Conservation (phyloP, 2,888 invertebrate genomes). For the Caradrina clavipalpis region DNA sequence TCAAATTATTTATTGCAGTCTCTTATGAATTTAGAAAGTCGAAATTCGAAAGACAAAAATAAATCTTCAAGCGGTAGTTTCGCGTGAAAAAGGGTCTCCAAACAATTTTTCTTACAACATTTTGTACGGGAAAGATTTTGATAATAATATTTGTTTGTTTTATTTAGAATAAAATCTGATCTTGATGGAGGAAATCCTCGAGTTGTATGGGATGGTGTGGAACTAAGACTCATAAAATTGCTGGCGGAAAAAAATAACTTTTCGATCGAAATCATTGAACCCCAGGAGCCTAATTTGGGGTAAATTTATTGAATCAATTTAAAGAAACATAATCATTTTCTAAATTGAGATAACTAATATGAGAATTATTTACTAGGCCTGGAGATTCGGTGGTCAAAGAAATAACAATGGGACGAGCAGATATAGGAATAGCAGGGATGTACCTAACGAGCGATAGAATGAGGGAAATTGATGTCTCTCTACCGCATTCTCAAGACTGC, state of each 20-base stretch:
- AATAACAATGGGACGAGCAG: slow-evolving; percentile 89
- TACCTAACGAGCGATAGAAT: slow-evolving; percentile 91
- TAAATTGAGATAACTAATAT: background rate
- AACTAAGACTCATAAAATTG: slow-evolving; percentile 92
- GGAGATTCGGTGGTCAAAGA: slow-evolving; percentile 92
- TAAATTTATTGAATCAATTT: slow-evolving; percentile 37
- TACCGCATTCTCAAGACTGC: slow-evolving; percentile 94
- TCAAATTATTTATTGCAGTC: no score
- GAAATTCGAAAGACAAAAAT: no score
- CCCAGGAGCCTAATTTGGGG: slow-evolving; percentile 84
- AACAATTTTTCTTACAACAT: no score
- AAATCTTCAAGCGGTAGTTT: no score
- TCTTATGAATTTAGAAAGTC: no score
- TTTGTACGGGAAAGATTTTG: no score
- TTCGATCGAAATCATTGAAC: slow-evolving; percentile 93
- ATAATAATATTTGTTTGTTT: background rate
- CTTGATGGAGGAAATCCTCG: slow-evolving; percentile 85
- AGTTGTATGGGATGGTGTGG: slow-evolving; percentile 94
- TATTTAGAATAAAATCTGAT: slow-evolving; percentile 81
- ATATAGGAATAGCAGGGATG: slow-evolving; percentile 94
- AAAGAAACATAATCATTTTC: background rate
- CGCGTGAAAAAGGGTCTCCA: no score
- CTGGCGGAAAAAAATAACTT: slow-evolving; percentile 93
- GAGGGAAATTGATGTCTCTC: slow-evolving; percentile 91
- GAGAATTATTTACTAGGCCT: slow-evolving; percentile 79